phyloP scores from a whole-genome alignment of 2,888 invertebrate species.

The Cheilosia urbana region DNA sequence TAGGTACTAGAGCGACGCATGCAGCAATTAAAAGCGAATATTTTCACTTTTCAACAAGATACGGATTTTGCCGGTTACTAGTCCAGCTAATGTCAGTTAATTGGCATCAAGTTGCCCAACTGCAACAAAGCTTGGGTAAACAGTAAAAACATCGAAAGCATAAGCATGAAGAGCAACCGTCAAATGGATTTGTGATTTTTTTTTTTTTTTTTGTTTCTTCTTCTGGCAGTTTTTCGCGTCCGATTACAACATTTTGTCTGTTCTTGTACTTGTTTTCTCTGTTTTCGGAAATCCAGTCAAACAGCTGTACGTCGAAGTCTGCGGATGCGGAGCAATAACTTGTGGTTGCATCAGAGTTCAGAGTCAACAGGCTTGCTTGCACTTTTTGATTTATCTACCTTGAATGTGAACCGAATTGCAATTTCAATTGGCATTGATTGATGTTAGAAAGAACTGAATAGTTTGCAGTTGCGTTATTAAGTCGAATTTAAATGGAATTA shows the following conservation, averaged over 20 bases:
- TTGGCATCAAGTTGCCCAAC: constrained; percentile 37
- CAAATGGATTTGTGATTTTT: background rate
- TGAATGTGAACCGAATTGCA: constrained; percentile 6
- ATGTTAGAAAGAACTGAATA: constrained; percentile 4
- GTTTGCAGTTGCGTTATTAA: background rate
- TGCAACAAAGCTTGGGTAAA: constrained; percentile 36
- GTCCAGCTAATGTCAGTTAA: constrained; percentile 34
- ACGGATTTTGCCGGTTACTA: constrained; percentile 17
- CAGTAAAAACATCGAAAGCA: constrained; percentile 24
- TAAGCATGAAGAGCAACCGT: constrained; percentile 35
- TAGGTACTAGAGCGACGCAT: background rate
- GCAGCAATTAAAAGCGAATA: constrained; percentile 30
- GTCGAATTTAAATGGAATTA: background rate
- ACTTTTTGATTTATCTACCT: constrained; percentile 18
- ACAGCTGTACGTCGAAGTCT: constrained; percentile 20
- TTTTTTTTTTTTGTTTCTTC: constrained; percentile 11
- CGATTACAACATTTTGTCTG: constrained; percentile 26
- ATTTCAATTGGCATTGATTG: constrained; percentile 24
- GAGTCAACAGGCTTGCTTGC: constrained; percentile 12
- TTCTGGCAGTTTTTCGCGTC: constrained; percentile 1
- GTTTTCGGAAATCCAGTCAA: constrained; percentile 1
- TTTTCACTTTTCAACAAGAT: constrained; percentile 38
- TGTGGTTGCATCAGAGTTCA: background rate
- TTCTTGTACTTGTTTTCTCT: background rate
- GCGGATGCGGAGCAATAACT: background rate